phyloP scores from a whole-genome alignment of 2,888 invertebrate genomes.

The Eustalomyia histrio region DNA sequence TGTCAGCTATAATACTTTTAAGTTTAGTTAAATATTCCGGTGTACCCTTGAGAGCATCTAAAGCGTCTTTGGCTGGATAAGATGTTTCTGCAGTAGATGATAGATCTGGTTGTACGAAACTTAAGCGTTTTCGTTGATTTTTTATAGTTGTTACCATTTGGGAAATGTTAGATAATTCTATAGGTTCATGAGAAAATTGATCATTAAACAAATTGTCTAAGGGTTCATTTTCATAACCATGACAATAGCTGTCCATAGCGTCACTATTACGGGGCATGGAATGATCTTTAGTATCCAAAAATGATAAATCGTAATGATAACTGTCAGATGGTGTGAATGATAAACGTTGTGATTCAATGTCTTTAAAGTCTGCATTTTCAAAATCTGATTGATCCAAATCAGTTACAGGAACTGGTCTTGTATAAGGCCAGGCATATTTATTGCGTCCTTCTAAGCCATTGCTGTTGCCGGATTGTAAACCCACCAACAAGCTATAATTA shows the following conservation, averaged over 20 bases:
- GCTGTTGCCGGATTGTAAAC: constrained; percentile 72
- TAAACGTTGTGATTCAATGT: constrained; percentile 68
- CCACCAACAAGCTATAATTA: constrained; percentile 75
- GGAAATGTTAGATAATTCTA: not conserved
- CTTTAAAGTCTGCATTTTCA: constrained; percentile 69
- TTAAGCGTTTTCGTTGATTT: constrained; percentile 70
- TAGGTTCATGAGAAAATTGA: not conserved
- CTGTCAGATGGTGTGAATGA: constrained; percentile 71
- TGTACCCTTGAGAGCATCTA: constrained; percentile 35
- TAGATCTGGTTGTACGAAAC: constrained; percentile 68
- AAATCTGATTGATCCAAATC: constrained; percentile 74
- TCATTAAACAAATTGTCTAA: constrained; percentile 74
- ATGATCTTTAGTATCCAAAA: constrained; percentile 55
- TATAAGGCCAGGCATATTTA: constrained; percentile 74
- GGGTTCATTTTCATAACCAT: constrained; percentile 73
- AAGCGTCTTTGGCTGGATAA: not conserved
- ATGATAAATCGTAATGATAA: constrained; percentile 62
- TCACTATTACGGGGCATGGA: constrained; percentile 47
- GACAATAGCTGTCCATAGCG: constrained; percentile 69
- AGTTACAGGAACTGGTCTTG: constrained; percentile 60
- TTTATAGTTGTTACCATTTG: constrained; percentile 70
- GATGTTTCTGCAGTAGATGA: not conserved
- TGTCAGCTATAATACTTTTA: constrained; percentile 69
- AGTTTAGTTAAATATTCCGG: constrained; percentile 71
- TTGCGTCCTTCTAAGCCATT: constrained; percentile 73